Evolutionary conservation across 1,140 invertebrate genomes (phyloP), one percentile per base, ranked within the genome.

Genomic region (Hirudo medicinalis): DNA sequence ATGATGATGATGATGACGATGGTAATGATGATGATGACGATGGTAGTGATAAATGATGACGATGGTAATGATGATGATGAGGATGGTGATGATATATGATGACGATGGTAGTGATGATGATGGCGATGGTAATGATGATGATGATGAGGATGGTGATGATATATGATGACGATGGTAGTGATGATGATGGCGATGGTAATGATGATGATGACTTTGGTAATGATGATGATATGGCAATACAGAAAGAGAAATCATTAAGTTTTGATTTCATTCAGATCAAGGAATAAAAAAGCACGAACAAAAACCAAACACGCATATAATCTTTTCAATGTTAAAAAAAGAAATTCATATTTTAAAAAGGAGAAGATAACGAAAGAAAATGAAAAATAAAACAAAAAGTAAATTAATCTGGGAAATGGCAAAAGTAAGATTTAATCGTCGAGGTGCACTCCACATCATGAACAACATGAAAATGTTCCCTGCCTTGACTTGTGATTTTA

Each of bases 21-120:
- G 69, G 54, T 54, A 43, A 70, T 70, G 69, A 68, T 68, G 67
- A 68, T 68, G 27, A 67, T 67, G 25, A 67, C 27, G 25, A 67
- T 67, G 66, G 27, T 11, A 36, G 36, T 67, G 66, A 67, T 67
- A n/a, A n/a, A 63, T 20, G 57, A 20, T 20, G 57, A 63, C 29
- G 9, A 27, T 11, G 36, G 32, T 27, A 19, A 68, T 20, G 36
- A 32, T 27, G 36, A 68, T 20, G n/a, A 68, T 29, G 25, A 68
- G 2, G 67, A 68, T 1, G 67, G 32, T 32, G 67, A 40, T 36
- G 67, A 2, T 68, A 27, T 40, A 70, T 54, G 69, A 70, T 70
- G 69, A 54, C 25, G 69, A 70, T 54, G 69, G 54, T 54, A 43
- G 54, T 70, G 69, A 68, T 68, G 43, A 9, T 20, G 57, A 20